A percentile compares a stretch with the other conserved stretches of the same genome.
Evolutionary conservation across 2,113 vertebrate genomes (phyloP).

Genomic region (Columbina picui): DNA sequence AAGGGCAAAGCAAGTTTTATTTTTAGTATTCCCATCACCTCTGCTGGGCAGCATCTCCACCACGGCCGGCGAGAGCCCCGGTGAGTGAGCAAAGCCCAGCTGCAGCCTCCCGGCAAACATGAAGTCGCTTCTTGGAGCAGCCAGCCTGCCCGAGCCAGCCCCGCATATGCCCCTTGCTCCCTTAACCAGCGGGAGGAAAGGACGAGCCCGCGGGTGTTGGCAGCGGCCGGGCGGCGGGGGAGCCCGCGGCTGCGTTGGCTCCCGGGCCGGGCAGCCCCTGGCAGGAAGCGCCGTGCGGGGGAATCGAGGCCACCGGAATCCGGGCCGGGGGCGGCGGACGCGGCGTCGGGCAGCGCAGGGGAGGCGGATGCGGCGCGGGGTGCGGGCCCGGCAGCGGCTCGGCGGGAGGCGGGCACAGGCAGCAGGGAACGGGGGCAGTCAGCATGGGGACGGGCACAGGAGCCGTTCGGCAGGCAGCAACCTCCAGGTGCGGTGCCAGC

Average conservation of each 20-base stretch:
- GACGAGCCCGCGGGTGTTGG: not conserved
- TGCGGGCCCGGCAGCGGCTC: fast-evolving
- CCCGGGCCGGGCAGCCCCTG: fast-evolving
- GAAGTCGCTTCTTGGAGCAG: fast-evolving
- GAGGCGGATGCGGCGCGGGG: fast-evolving
- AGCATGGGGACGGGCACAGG: fast-evolving
- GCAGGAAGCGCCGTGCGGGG: not conserved
- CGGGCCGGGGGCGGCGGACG: not conserved
- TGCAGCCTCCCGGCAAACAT: not conserved
- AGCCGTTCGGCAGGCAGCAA: fast-evolving
- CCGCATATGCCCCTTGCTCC: fast-evolving
- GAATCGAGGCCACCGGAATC: not conserved
- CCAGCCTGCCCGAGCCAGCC: not conserved
- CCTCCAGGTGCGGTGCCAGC: fast-evolving
- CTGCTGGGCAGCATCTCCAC: not conserved
- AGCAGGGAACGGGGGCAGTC: too few species aligned
- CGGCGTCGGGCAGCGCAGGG: not conserved
- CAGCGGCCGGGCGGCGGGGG: fast-evolving
- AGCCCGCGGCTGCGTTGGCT: not conserved
- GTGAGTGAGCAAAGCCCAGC: fast-evolving
- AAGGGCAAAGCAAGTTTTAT: not conserved
- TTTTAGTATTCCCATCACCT: not conserved
- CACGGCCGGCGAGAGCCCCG: fast-evolving
- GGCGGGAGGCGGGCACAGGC: not conserved
- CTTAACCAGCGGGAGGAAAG: not conserved